phyloP scores from a whole-genome alignment of 2,113 vertebrate genomes.

The Macrotis lagotis region DNA sequence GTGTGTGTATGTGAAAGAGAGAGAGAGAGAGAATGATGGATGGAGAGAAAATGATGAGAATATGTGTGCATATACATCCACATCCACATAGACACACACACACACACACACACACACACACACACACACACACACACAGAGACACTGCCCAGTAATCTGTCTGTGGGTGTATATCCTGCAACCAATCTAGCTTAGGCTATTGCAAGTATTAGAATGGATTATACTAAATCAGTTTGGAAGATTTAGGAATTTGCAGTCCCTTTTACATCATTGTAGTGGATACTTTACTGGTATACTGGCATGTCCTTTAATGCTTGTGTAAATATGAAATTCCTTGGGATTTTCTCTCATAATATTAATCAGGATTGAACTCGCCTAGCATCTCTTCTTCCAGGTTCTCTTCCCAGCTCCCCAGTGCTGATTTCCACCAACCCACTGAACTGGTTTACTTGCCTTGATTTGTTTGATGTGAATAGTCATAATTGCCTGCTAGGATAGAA shows the following conservation, averaged over 20 bases:
- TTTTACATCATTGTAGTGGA: not conserved
- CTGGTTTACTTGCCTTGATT: not conserved
- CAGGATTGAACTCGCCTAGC: not conserved
- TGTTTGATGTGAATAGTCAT: not conserved
- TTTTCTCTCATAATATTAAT: not conserved
- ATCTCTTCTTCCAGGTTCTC: not conserved
- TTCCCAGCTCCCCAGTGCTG: not conserved
- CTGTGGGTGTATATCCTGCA: not conserved
- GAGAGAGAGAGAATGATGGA: not conserved
- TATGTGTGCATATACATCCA: too few relatives aligned
- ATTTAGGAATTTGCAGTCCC: not conserved
- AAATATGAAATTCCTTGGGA: slow-evolving; percentile 22
- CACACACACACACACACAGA: too few relatives aligned
- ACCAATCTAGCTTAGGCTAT: not conserved
- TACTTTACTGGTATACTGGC: not conserved
- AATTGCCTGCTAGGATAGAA: not conserved
- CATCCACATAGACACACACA: too few relatives aligned
- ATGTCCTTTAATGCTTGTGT: slow-evolving; percentile 15
- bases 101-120: too few relatives aligned
- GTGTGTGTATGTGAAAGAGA: not conserved
- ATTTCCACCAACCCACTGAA: not conserved
- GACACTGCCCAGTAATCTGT: not conserved
- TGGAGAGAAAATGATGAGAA: too few relatives aligned
- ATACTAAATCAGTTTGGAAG: slow-evolving; percentile 7
- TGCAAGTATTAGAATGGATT: slow-evolving; percentile 11